Evolutionary conservation across 2,888 invertebrate species (phyloP), one percentile per base, ranked within the genome.

Genomic region (Morpho helenor): DNA sequence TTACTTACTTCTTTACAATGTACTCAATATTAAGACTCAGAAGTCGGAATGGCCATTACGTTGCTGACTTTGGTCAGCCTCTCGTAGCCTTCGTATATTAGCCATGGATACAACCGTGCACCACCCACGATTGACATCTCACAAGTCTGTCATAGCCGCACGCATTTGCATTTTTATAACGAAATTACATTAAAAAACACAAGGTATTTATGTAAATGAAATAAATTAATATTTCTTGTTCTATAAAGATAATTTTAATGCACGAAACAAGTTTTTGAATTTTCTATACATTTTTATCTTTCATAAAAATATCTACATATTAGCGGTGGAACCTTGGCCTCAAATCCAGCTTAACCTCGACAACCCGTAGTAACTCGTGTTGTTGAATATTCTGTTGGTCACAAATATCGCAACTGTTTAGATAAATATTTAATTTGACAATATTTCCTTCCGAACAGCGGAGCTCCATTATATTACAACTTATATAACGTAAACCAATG

Each of bases 251-350:
- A 47, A 48, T 59, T 49, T n/a, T 31, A 51, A 60, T 57, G 53
- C 57, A 57, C 41, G 49, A 49, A 57, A 57, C 57, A 42, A 8
- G 59, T 63, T 60, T 57, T 47, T 69, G 69, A 75, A 78, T 80
- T 74, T 75, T 74, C 72, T 69, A 77, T 74, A 56, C 23, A 48
- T 54, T 73, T 79, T 77, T 80, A 80, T 80, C 77, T 77, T 73
- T 74, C 73, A 77, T 77, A 80, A 79, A 78, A 80, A 79, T 79
- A 80, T 82, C 74, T 78, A 77, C 74, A 79, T 84, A 82, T 85
- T 83, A 85, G 81, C 79, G 74, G 71, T 72, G 68, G 76, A 79
- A 74, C 89, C 89, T 88, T 88, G 89, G 87, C 88, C 87, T 75
- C 82, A 87, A 87, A 86, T 79, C 76, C 70, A 56, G 68, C 68